Percentiles rank a stretch among this genome's conserved stretches.
Conservation (phyloP, 2,113 vertebrate genomes). For the Climacteris rufus region DNA sequence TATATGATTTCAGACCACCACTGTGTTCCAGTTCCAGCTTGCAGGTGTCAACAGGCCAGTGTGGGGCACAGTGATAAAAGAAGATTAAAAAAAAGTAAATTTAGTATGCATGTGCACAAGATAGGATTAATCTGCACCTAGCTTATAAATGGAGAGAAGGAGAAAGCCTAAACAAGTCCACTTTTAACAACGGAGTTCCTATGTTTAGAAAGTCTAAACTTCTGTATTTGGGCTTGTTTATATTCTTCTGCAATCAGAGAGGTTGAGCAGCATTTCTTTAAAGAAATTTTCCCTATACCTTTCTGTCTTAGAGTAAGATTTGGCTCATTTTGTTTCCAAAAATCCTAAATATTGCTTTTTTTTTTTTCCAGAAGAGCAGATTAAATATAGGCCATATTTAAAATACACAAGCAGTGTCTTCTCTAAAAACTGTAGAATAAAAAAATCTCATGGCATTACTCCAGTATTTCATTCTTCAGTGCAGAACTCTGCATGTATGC, state of each 20-base stretch:
- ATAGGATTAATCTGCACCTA: not conserved
- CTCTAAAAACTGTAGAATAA: not conserved
- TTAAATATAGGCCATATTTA: not conserved
- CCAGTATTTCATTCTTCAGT: not conserved
- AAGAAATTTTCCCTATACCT: not conserved
- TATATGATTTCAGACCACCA: not conserved
- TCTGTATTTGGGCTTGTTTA: not conserved
- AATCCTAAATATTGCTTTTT: not conserved
- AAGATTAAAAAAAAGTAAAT: not conserved
- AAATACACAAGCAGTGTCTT: not conserved
- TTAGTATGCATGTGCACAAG: not conserved
- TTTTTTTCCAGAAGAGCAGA: not conserved
- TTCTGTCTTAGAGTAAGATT: not conserved
- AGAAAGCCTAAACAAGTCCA: not conserved
- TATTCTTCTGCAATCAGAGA: not conserved
- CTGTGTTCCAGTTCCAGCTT: not conserved
- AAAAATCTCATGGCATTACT: not conserved
- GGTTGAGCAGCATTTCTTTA: not conserved
- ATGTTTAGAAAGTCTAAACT: not conserved
- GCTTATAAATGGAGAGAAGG: not conserved
- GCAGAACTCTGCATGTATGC: not conserved
- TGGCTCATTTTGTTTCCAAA: not conserved
- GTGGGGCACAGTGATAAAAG: not conserved
- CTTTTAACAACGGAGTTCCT: not conserved
- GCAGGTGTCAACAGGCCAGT: not conserved